Evolutionary conservation across 1,140 invertebrate species (phyloP).

Genomic region (Holotrichia oblita): DNA sequence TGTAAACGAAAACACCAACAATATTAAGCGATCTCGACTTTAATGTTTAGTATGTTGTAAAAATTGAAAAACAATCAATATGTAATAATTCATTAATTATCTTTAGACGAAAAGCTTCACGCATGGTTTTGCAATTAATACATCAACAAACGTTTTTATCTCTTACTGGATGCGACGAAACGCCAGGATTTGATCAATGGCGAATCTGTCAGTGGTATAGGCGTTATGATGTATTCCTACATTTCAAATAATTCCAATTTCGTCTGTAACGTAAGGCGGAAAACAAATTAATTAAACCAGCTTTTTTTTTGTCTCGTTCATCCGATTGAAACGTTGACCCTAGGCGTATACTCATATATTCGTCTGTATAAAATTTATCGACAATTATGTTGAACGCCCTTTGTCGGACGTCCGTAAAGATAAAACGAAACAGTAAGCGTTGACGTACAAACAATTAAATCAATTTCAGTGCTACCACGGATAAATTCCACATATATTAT

Average conservation of each 20-base stretch:
- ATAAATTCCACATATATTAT: conserved; percentile 4
- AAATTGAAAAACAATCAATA: no score
- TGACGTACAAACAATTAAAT: neutral
- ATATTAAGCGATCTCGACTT: neutral
- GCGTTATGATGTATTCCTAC: neutral
- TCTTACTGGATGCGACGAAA: no score
- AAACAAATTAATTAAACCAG: neutral
- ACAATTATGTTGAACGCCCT: neutral
- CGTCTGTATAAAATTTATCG: neutral
- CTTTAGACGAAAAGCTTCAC: neutral
- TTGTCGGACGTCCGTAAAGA: neutral
- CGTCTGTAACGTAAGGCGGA: neutral
- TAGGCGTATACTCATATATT: neutral
- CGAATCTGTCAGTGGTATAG: neutral
- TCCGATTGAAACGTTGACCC: neutral
- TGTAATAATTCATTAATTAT: neutral
- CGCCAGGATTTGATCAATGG: no score
- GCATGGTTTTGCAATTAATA: neutral
- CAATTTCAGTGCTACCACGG: neutral
- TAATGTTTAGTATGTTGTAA: no score
- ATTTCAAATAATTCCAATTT: neutral
- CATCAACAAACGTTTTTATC: neutral
- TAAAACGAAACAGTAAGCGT: neutral
- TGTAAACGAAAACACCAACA: conserved; percentile 54
- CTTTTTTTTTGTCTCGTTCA: neutral